Conservation (phyloP, 2,888 invertebrate genomes). For the Drosophila subsilvestris region DNA sequence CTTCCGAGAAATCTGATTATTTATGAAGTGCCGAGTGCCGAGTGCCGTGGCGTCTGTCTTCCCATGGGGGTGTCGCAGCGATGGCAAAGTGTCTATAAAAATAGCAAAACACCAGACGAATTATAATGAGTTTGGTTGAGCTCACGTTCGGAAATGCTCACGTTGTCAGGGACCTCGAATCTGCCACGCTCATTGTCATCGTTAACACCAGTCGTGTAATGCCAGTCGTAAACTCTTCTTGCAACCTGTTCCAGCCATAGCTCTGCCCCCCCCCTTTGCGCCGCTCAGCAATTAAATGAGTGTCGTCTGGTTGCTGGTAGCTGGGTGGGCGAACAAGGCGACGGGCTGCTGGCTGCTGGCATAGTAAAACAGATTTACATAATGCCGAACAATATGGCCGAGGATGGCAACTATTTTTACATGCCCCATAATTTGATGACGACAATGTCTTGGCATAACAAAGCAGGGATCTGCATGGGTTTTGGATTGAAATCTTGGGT, state of each 20-base stretch:
- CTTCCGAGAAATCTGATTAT: slow-evolving; percentile 41
- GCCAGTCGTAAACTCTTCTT: slow-evolving; percentile 44
- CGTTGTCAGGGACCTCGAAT: slow-evolving; percentile 42
- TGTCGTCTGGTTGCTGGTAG: slow-evolving; percentile 11
- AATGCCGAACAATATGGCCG: slow-evolving; percentile 49
- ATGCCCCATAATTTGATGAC: slow-evolving; percentile 54
- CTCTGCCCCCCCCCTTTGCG: neutral
- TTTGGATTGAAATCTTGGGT: neutral
- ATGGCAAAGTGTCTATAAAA: slow-evolving; percentile 56
- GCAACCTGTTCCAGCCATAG: neutral
- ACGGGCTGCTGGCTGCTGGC: too few species aligned
- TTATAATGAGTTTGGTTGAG: slow-evolving; percentile 53
- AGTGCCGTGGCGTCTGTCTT: slow-evolving; percentile 15
- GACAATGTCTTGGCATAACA: slow-evolving; percentile 49
- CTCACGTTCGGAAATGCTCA: slow-evolving; percentile 36
- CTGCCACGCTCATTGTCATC: slow-evolving; percentile 48
- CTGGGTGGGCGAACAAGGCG: neutral
- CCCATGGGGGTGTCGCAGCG: slow-evolving; percentile 4
- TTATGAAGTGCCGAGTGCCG: slow-evolving; percentile 36
- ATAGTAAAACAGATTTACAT: slow-evolving; percentile 47
- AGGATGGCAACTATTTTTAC: slow-evolving; percentile 53
- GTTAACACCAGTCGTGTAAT: slow-evolving; percentile 50
- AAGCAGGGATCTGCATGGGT: slow-evolving; percentile 4
- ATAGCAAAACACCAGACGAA: slow-evolving; percentile 60
- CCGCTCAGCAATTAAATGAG: slow-evolving; percentile 46